These are phyloP conservation scores for Oceanites oceanicus DNA, from an alignment of 2,113 vertebrate genomes.

Conservation along the genomic window DNA sequence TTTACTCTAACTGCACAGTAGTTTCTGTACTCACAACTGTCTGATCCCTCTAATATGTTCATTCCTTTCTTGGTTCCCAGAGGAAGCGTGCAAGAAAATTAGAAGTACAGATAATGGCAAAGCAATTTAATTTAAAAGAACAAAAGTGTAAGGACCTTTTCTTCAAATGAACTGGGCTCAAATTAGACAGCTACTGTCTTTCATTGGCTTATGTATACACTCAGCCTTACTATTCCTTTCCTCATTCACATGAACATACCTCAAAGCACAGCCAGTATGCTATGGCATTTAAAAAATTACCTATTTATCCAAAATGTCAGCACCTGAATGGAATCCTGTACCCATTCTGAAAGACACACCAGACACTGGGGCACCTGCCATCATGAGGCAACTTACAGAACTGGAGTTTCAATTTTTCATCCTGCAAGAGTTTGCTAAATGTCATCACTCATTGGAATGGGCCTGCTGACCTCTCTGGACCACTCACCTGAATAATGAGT, in stretches of 20 bases:
- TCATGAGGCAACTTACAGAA: not conserved
- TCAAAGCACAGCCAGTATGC: not conserved
- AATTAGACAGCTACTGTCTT: not conserved
- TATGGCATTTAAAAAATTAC: not conserved
- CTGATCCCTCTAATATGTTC: conserved; percentile 4
- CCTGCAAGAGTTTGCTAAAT: not conserved
- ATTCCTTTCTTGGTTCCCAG: not conserved
- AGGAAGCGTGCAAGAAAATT: conserved; percentile 16
- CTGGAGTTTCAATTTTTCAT: not conserved
- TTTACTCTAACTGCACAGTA: not conserved
- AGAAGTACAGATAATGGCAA: conserved; percentile 27
- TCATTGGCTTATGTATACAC: not conserved
- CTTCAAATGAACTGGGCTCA: not conserved
- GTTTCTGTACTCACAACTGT: conserved; percentile 12
- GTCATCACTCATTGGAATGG: not conserved
- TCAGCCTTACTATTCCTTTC: not conserved
- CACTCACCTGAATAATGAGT: not conserved
- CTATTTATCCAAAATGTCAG: conserved; percentile 24
- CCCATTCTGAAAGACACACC: not conserved
- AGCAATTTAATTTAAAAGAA: conserved; percentile 28
- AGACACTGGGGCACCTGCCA: not conserved
- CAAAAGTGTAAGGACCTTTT: not conserved
- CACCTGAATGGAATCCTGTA: not conserved
- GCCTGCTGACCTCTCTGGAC: not conserved
- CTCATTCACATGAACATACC: conserved; percentile 2